Percentiles rank a stretch among this genome's conserved stretches.
Conservation (phyloP, 2,888 invertebrate genomes). For the Phyllotreta striolata region DNA sequence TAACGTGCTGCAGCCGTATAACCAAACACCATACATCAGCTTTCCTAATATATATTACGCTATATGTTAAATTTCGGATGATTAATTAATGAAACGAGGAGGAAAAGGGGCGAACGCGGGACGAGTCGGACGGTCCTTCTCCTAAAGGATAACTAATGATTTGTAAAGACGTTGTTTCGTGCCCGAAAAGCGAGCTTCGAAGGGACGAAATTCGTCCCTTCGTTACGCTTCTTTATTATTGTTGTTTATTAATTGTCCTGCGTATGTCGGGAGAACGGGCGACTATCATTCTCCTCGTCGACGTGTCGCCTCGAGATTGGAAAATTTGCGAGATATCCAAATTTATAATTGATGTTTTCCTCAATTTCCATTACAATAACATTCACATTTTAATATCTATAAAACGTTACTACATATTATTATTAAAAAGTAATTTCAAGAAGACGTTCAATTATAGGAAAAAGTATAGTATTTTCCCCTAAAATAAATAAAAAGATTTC, state of each 20-base stretch:
- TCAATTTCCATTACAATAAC: too few relatives aligned
- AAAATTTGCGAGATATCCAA: constrained; percentile 23
- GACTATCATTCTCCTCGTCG: constrained; percentile 38
- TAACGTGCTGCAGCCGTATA: constrained; percentile 26
- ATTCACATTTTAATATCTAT: too few relatives aligned
- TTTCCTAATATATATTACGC: constrained; percentile 47
- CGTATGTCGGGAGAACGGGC: constrained; percentile 42
- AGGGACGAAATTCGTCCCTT: constrained; percentile 44
- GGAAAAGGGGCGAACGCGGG: constrained; percentile 46
- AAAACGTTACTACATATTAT: too few relatives aligned
- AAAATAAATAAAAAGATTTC: too few relatives aligned
- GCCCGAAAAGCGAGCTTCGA: constrained; percentile 49
- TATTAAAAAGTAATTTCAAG: too few relatives aligned
- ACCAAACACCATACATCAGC: constrained; percentile 45
- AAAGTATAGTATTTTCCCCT: too few relatives aligned
- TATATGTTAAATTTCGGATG: constrained; percentile 56
- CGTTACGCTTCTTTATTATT: constrained; percentile 50
- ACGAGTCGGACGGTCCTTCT: constrained; percentile 40
- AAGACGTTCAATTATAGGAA: too few relatives aligned
- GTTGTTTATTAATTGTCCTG: constrained; percentile 51
- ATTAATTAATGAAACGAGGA: constrained; percentile 54
- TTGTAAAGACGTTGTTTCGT: constrained; percentile 59
- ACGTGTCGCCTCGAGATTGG: constrained; percentile 35
- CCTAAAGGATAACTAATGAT: constrained; percentile 61
- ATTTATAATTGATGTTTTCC: too few relatives aligned